Conservation (phyloP, 2,113 vertebrate genomes). For the Orycteropus afer region DNA sequence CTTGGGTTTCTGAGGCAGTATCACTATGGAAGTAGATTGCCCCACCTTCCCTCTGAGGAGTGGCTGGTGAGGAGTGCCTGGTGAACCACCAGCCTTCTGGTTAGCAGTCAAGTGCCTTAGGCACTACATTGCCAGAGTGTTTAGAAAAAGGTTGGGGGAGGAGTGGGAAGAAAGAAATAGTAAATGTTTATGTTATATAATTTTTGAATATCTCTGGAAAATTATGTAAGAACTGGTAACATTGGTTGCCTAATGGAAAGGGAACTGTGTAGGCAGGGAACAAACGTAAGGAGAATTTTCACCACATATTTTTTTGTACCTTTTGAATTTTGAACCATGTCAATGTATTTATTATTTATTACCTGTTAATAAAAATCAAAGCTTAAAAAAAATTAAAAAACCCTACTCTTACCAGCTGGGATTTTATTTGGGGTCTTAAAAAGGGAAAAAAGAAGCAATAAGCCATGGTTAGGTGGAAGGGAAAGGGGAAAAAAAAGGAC, state of each 20-base stretch:
- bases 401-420: neutral
- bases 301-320: neutral
- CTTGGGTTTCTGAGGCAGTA: too few relatives aligned
- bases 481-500: neutral
- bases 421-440: neutral
- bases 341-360: neutral
- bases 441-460: neutral
- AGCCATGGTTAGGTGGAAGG: neutral
- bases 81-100: too few relatives aligned
- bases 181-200: neutral
- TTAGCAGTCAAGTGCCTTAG: too few relatives aligned
- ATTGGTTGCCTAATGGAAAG: neutral
- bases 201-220: neutral
- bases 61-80: too few relatives aligned
- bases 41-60: too few relatives aligned
- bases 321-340: slow-evolving; percentile 48
- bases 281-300: neutral
- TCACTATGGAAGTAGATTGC: too few relatives aligned
- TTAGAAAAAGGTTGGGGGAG: neutral
- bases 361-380: slow-evolving; percentile 22
- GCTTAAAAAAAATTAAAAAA: neutral
- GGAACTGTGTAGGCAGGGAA: neutral
- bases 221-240: slow-evolving; percentile 18
- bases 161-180: slow-evolving; percentile 11
- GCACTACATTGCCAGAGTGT: neutral